Conservation (phyloP, 1,140 invertebrate genomes). For the Drosophila lowei region DNA sequence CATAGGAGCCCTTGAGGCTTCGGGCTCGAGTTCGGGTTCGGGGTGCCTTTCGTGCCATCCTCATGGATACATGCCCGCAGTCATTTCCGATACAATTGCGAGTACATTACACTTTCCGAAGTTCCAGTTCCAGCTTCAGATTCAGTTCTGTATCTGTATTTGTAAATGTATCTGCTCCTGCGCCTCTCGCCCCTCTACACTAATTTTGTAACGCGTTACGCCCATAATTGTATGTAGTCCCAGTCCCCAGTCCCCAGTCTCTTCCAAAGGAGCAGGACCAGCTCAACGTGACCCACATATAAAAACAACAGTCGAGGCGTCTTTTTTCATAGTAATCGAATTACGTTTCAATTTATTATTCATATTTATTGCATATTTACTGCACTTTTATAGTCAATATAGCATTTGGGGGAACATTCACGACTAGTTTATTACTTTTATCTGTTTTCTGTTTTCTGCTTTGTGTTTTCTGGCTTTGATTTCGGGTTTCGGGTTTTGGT, state of each 20-base stretch:
- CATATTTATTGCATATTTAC: constrained; percentile 59
- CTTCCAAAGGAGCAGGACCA: background rate
- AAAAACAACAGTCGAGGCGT: constrained; percentile 9
- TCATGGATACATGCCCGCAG: constrained; percentile 21
- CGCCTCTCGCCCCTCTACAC: constrained; percentile 15
- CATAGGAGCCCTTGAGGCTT: background rate
- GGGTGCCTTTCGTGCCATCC: background rate
- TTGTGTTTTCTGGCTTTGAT: constrained; percentile 10
- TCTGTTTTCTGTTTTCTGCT: background rate
- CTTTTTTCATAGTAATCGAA: constrained; percentile 58
- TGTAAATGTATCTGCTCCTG: constrained; percentile 25
- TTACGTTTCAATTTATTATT: constrained; percentile 59
- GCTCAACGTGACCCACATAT: constrained; percentile 39
- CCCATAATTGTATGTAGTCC: constrained; percentile 15
- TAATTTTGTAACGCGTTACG: background rate
- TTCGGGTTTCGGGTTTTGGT: constrained; percentile 9
- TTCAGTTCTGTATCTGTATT: constrained; percentile 28
- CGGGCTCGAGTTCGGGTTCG: background rate
- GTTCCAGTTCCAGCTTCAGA: constrained; percentile 15
- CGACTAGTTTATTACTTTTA: constrained; percentile 47
- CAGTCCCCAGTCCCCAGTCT: background rate
- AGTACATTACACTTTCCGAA: constrained; percentile 15
- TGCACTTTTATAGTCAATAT: constrained; percentile 45
- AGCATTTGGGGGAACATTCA: constrained; percentile 50
- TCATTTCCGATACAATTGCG: constrained; percentile 33